phyloP scores from a whole-genome alignment of 2,888 invertebrate species.

The Zhengitettix transpicula region DNA sequence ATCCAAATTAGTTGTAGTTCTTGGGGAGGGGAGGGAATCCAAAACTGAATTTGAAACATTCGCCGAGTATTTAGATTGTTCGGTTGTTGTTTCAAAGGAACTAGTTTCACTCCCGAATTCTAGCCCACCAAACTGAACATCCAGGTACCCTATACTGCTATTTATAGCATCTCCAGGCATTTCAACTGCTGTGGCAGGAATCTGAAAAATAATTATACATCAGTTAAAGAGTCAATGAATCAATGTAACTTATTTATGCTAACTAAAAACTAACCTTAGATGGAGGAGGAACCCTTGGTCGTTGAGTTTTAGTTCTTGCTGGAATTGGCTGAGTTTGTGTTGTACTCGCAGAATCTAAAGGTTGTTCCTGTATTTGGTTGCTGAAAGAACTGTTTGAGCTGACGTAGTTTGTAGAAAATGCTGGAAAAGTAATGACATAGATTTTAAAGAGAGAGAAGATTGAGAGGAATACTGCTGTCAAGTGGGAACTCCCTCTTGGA shows the following conservation, averaged over 20 bases:
- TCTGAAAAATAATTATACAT: slow-evolving; percentile 34
- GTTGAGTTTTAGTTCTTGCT: slow-evolving; percentile 42
- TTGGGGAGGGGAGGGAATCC: slow-evolving; percentile 11
- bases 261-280: slow-evolving; percentile 43
- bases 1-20: slow-evolving; percentile 11
- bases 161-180: slow-evolving; percentile 82
- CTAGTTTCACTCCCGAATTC: slow-evolving; percentile 48
- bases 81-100: slow-evolving; percentile 23
- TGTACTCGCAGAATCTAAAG: slow-evolving; percentile 23
- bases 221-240: background rate
- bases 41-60: slow-evolving; percentile 11
- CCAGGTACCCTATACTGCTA: slow-evolving; percentile 57
- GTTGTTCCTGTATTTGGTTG: slow-evolving; percentile 9
- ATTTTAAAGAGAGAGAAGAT: background rate
- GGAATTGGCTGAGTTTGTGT: slow-evolving; percentile 23
- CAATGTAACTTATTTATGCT: background rate
- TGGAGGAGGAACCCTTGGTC: slow-evolving; percentile 66
- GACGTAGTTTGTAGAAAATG: slow-evolving; percentile 12
- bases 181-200: slow-evolving; percentile 86
- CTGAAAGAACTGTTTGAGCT: slow-evolving; percentile 9
- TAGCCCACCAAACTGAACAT: slow-evolving; percentile 86
- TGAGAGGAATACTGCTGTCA: no score
- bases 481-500: no score
- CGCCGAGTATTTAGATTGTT: slow-evolving; percentile 11
- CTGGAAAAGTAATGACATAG: slow-evolving; percentile 1